Evolutionary conservation across 2,113 vertebrate species (phyloP).

Genomic region (Dromaius novaehollandiae): DNA sequence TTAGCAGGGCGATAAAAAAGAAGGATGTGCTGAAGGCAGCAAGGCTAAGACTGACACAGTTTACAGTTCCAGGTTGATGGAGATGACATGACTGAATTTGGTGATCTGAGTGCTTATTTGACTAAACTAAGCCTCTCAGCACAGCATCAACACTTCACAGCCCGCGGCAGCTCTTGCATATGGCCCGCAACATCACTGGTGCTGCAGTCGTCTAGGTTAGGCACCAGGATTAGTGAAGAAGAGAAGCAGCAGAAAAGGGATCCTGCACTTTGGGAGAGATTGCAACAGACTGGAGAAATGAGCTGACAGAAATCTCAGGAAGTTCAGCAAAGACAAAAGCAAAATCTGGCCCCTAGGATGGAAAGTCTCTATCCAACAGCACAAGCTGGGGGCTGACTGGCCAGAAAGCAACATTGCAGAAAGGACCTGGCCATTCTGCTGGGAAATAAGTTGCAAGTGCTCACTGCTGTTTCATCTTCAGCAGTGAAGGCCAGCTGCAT

Average conservation of each 20-base stretch:
- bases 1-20: not conserved
- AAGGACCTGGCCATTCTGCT: not conserved
- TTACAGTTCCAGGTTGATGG: not conserved
- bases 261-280: not conserved
- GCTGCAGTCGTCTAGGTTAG: not conserved
- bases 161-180: not conserved
- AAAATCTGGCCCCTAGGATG: not conserved
- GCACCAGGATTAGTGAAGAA: not conserved
- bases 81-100: not conserved
- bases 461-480: not conserved
- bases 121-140: not conserved
- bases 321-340: not conserved
- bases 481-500: not conserved
- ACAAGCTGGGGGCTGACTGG: not conserved
- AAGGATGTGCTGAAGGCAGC: not conserved
- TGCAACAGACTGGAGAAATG: not conserved
- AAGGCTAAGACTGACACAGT: not conserved
- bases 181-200: not conserved
- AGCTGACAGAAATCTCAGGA: not conserved
- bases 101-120: not conserved
- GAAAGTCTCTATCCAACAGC: not conserved
- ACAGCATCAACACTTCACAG: accelerated
- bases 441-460: not conserved
- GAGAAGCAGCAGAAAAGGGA: not conserved
- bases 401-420: not conserved